Conservation (phyloP, 2,797 vertebrate species). For the Labeo calbasu region DNA sequence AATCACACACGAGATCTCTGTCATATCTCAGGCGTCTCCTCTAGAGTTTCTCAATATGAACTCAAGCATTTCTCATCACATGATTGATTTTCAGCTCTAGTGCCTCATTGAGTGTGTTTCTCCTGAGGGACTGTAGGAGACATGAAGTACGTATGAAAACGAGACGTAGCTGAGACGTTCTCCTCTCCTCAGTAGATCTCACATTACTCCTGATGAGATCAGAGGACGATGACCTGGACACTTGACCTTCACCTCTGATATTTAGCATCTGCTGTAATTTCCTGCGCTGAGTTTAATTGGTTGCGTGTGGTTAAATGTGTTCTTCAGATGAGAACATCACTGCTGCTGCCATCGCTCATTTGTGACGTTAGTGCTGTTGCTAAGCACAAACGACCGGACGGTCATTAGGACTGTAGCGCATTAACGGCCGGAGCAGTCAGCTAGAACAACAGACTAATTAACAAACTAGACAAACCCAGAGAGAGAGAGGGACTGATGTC, state of each 20-base stretch:
- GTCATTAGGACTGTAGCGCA: conserved; percentile 54
- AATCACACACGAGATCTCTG: no score
- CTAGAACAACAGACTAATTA: conserved; percentile 56
- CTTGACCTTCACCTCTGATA: conserved; percentile 18
- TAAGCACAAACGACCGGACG: conserved; percentile 44
- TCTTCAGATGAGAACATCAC: conserved; percentile 9
- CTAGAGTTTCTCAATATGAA: neutral
- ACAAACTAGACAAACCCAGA: conserved; percentile 15
- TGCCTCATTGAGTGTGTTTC: neutral
- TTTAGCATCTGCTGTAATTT: conserved; percentile 30
- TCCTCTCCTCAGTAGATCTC: neutral
- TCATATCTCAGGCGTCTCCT: neutral
- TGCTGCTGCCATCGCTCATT: conserved; percentile 42
- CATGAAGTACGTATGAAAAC: neutral
- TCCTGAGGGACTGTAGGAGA: no score
- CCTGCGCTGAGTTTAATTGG: conserved; percentile 29
- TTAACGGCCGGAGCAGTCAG: conserved; percentile 38
- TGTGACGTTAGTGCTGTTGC: conserved; percentile 38
- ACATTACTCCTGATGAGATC: neutral
- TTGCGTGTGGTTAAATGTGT: conserved; percentile 24
- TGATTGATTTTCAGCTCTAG: neutral
- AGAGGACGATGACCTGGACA: neutral
- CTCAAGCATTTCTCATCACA: no score
- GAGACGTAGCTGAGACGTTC: no score
- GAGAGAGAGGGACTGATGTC: conserved; percentile 16